phyloP scores from a whole-genome alignment of 2,888 invertebrate species.

The Portevinia maculata region DNA sequence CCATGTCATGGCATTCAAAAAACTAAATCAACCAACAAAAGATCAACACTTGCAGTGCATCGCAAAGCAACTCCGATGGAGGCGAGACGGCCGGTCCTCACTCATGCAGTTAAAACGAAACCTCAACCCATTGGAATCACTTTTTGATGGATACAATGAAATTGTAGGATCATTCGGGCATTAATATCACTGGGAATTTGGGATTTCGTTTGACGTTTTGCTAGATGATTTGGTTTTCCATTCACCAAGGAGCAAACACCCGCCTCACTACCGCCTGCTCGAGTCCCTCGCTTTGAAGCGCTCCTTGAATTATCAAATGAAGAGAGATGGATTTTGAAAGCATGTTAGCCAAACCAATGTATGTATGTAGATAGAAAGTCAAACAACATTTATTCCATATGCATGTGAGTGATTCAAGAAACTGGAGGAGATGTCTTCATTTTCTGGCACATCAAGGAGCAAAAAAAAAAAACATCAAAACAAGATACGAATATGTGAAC shows the following conservation, averaged over 20 bases:
- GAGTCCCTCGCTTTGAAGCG: background rate
- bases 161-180: conserved; percentile 75
- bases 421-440: conserved; percentile 24
- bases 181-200: conserved; percentile 75
- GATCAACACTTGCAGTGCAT: conserved; percentile 71
- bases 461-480: background rate
- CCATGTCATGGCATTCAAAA: conserved; percentile 68
- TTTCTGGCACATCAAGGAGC: conserved; percentile 24
- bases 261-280: background rate
- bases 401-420: conserved; percentile 43
- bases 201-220: conserved; percentile 75
- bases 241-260: conserved; percentile 47
- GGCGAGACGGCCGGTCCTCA: background rate
- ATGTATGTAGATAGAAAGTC: conserved; percentile 37
- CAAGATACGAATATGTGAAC: conserved; percentile 47
- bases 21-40: conserved; percentile 68
- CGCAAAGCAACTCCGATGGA: conserved; percentile 50
- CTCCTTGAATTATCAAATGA: conserved; percentile 40
- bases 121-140: conserved; percentile 58
- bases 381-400: conserved; percentile 58
- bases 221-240: conserved; percentile 71
- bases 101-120: conserved; percentile 9
- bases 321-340: conserved; percentile 14
- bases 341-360: conserved; percentile 56
- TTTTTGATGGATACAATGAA: conserved; percentile 75